Evolutionary conservation across 2,888 invertebrate species (phyloP).

Genomic region (Odontocerum albicorne): DNA sequence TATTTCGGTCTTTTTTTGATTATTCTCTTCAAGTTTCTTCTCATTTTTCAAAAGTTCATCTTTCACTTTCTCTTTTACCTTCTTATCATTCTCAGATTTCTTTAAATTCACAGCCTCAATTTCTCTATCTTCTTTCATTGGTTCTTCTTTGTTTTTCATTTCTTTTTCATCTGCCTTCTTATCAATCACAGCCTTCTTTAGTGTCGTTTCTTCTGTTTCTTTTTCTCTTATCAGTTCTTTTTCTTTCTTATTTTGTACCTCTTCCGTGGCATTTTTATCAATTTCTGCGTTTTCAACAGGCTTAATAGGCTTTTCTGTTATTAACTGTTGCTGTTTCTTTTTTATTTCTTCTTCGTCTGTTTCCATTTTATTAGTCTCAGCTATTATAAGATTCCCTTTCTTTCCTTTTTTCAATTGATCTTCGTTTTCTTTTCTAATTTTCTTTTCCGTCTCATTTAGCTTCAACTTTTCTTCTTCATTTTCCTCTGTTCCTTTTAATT

Average conservation of each 20-base stretch:
- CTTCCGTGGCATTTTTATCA: neutral
- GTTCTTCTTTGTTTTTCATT: neutral
- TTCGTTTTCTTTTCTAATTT: neutral
- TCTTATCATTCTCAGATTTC: neutral
- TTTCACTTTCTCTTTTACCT: neutral
- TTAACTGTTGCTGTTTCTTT: neutral
- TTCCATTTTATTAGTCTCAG: too few relatives aligned
- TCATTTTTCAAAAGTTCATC: conserved; percentile 10
- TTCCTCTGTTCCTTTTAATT: neutral
- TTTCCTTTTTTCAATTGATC: neutral
- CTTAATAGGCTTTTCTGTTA: neutral
- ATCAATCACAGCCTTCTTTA: conserved; percentile 7
- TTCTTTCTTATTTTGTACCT: neutral
- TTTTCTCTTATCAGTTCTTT: neutral
- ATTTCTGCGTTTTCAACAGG: neutral
- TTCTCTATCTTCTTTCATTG: neutral
- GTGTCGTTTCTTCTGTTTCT: neutral
- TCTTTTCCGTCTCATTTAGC: neutral
- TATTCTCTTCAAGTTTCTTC: conserved; percentile 10
- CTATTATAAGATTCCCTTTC: neutral
- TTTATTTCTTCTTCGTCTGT: neutral
- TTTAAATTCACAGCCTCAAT: conserved; percentile 2
- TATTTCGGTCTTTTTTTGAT: neutral
- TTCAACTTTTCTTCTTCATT: conserved; percentile 1
- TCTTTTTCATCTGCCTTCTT: conserved; percentile 7